phyloP scores from a whole-genome alignment of 2,888 invertebrate species.

The Coecobrya sp. region DNA sequence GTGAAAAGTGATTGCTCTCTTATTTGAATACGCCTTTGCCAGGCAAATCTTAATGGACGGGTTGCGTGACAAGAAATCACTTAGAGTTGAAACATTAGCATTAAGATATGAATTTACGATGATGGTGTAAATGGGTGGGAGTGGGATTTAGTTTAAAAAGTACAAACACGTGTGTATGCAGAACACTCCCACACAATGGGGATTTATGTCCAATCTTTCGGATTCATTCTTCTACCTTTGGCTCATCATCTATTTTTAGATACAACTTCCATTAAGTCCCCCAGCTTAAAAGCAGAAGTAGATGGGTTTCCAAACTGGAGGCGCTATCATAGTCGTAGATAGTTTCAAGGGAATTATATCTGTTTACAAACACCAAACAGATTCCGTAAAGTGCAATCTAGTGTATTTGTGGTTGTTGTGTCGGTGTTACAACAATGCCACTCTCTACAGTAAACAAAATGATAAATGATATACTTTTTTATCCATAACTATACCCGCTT shows the following conservation, averaged over 20 bases:
- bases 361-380: not conserved
- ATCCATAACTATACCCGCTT: not conserved
- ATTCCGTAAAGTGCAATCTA: not conserved
- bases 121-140: not conserved
- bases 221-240: no score
- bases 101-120: no score
- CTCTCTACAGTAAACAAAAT: not conserved
- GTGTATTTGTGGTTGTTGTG: not conserved
- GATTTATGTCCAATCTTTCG: no score
- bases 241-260: no score
- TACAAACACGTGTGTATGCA: not conserved
- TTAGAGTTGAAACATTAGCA: not conserved
- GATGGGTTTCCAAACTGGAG: no score
- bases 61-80: not conserved
- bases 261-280: no score
- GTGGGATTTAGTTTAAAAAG: not conserved
- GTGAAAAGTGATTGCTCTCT: not conserved
- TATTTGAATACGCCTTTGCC: not conserved
- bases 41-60: not conserved
- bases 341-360: not conserved
- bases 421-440: not conserved
- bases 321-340: no score
- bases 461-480: no score
- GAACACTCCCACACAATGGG: no score
- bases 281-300: no score